Evolutionary conservation across 2,797 vertebrate species (phyloP).

Genomic region (Malurus leucopterus): DNA sequence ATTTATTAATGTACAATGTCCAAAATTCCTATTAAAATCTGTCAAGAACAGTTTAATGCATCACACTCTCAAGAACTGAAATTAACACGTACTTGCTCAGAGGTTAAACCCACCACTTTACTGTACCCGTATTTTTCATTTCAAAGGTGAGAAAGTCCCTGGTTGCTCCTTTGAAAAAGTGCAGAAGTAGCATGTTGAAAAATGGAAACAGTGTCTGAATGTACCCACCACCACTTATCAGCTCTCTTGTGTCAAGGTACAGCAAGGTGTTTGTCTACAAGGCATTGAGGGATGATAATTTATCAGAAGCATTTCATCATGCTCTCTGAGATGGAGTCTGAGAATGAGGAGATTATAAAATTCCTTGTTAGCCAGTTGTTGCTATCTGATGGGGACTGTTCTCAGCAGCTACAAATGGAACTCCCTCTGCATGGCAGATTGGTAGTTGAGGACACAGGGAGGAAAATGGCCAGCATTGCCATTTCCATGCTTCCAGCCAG

Average conservation of each 20-base stretch:
- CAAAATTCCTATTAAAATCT: conserved; percentile 46
- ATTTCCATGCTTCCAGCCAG: not conserved
- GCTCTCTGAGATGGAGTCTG: not conserved
- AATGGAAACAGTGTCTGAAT: not conserved
- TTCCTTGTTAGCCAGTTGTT: not conserved
- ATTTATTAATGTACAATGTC: conserved; percentile 28
- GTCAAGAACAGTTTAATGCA: conserved; percentile 19
- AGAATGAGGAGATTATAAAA: not conserved
- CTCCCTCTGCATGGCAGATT: not conserved
- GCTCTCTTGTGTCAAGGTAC: not conserved
- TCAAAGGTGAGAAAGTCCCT: not conserved
- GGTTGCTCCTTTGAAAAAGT: not conserved
- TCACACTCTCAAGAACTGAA: not conserved
- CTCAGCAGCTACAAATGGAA: not conserved
- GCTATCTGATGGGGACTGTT: not conserved
- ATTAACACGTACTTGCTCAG: not conserved
- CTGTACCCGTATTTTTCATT: not conserved
- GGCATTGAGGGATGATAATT: not conserved
- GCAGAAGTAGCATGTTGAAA: not conserved
- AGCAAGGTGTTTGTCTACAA: not conserved
- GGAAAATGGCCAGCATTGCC: not conserved
- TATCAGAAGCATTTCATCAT: not conserved
- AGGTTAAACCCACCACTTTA: not conserved
- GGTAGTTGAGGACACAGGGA: not conserved
- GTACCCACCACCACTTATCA: not conserved